These are phyloP conservation scores for Trachemys scripta DNA, from an alignment of 2,113 vertebrate genomes.

Conservation along the genomic window DNA sequence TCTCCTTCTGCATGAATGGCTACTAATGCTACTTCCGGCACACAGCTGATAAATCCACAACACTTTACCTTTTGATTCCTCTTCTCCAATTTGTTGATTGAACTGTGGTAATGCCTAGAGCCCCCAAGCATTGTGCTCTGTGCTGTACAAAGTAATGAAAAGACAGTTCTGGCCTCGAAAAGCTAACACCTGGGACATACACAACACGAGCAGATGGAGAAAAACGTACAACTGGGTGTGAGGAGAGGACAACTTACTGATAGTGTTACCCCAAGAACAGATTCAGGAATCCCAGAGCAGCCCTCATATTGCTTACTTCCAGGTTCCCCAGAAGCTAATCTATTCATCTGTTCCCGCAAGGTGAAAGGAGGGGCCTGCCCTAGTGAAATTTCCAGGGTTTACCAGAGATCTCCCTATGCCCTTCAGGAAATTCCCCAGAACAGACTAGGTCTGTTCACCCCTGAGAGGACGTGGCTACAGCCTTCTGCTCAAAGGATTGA, in stretches of 20 bases:
- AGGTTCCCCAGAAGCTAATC: too few relatives aligned
- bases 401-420: too few relatives aligned
- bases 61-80: not conserved
- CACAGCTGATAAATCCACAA: too few relatives aligned
- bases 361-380: too few relatives aligned
- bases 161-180: not conserved
- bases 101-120: not conserved
- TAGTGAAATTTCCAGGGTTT: too few relatives aligned
- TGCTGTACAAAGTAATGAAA: not conserved
- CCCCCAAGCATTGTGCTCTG: not conserved
- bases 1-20: accelerated
- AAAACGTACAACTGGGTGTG: not conserved
- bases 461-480: too few relatives aligned
- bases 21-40: accelerated
- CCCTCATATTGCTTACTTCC: too few relatives aligned
- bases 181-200: not conserved
- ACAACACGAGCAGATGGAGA: not conserved
- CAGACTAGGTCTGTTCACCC: too few relatives aligned
- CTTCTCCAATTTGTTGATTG: not conserved
- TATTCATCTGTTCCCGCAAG: too few relatives aligned
- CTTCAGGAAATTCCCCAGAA: too few relatives aligned
- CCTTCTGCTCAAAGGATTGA: too few relatives aligned
- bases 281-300: too few relatives aligned
- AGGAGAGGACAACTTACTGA: not conserved
- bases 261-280: not conserved